Base-by-base conservation (phyloP, 2,888 invertebrate genomes). In the Nomada ruficornis region DNA sequence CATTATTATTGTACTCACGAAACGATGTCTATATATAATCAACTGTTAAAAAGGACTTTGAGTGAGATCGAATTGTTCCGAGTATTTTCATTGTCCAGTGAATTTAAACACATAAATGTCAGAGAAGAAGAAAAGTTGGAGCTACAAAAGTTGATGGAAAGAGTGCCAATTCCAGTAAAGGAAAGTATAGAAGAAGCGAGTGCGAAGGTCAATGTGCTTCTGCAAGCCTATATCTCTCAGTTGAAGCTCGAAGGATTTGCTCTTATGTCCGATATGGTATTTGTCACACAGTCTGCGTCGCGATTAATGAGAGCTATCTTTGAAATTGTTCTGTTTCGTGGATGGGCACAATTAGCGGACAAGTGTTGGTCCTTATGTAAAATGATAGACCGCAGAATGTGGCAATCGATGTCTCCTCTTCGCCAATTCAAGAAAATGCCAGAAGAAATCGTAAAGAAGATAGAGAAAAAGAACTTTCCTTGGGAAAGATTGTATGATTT, bases 391-490 rank as follows among this genome's bases (percentile, higher is more conserved):
- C 96, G 98, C 0, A 95, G 99, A 50, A 99, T 99, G 99, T 99
- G 99, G 99, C 99, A 99, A 94, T 99, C 99, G 0, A 99, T 99
- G 99, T 99, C 98, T 1, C 99, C 99, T 1, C 94, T 99, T 18
- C 94, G 99, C 18, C 99, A 99, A 93, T 99, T 99, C 93, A 96
- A 98, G 86, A 99, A 99, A 93, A 98, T 99, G 96, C 99, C 98
- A 0, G 98, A 98, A 91, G 99, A 99, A 95, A 97, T 98, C 23
- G 97, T 99, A 11, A 98, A 98, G 92, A 99, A 99, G 93, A 96
- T 99, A 42, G 99, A 99, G 93, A 99, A 99, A 95, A 99, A 99
- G 90, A 98, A 97, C 93, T 97, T 98, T 93, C 98, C 98, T 0
- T 98, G 98, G 98, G 98, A 98, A 93, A 95, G 98, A 71, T 95